These are phyloP conservation scores for Camelus dromedarius DNA, from an alignment of 2,113 vertebrate species.

Conservation along the genomic window DNA sequence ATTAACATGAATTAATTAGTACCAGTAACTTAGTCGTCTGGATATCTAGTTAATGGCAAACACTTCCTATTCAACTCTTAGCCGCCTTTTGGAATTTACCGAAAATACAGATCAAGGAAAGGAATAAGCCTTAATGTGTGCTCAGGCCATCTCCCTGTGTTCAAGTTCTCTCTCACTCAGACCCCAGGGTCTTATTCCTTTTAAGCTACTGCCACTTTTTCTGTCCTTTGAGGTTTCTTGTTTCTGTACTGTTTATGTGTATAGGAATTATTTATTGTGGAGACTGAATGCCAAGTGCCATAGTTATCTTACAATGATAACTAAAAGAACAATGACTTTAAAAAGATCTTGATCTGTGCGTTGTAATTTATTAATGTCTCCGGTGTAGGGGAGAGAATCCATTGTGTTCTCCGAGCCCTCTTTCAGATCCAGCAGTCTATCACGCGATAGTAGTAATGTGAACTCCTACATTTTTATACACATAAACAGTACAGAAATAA, in stretches of 20 bases:
- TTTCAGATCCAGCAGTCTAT: background rate
- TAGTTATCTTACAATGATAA: conserved; percentile 6
- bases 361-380: background rate
- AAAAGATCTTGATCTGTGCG: background rate
- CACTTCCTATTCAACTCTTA: background rate
- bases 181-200: background rate
- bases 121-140: background rate
- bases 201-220: background rate
- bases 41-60: background rate
- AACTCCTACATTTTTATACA: background rate
- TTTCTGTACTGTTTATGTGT: background rate
- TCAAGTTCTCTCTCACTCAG: background rate
- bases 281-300: conserved; percentile 31
- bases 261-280: background rate
- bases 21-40: background rate
- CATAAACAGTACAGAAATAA: conserved; percentile 24
- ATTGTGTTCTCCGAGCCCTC: background rate
- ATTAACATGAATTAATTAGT: background rate
- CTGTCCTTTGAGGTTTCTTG: background rate
- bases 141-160: background rate
- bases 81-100: background rate
- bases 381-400: background rate
- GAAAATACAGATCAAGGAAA: background rate
- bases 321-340: conserved; percentile 26
- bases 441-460: background rate